A percentile compares a stretch with the other conserved stretches of the same genome.
Evolutionary conservation across 2,888 invertebrate genomes (phyloP).

Genomic region (Dastarcus helophoroides): DNA sequence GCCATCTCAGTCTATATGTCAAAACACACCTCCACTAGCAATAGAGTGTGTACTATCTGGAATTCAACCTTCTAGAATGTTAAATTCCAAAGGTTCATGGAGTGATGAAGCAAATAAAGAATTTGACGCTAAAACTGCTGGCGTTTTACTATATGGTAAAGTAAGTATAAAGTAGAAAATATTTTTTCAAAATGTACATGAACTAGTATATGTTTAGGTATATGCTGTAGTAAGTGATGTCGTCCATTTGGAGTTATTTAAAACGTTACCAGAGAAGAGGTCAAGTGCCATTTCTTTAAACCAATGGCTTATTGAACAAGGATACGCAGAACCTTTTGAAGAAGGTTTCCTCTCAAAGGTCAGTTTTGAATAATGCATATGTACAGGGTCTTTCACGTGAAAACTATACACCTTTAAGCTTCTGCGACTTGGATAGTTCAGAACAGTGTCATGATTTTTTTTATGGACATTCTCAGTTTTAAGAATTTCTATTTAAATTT

Average conservation of each 20-base stretch:
- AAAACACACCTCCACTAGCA: slow-evolving; percentile 49
- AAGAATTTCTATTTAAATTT: too few species aligned
- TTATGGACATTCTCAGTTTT: too few species aligned
- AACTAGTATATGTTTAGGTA: slow-evolving; percentile 29
- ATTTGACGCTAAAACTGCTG: slow-evolving; percentile 33
- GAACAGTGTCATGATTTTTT: too few species aligned
- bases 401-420: too few species aligned
- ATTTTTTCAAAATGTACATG: background rate
- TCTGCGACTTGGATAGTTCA: too few species aligned
- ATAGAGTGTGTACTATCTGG: slow-evolving; percentile 61
- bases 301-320: slow-evolving; percentile 47
- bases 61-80: slow-evolving; percentile 54
- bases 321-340: slow-evolving; percentile 54
- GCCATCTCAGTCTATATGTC: slow-evolving; percentile 19
- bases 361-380: too few species aligned
- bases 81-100: slow-evolving; percentile 52
- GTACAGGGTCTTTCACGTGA: too few species aligned
- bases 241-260: slow-evolving; percentile 53
- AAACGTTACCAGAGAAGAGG: slow-evolving; percentile 10
- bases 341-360: slow-evolving; percentile 72
- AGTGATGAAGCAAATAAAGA: slow-evolving; percentile 39
- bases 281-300: slow-evolving; percentile 37
- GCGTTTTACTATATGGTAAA: slow-evolving; percentile 36
- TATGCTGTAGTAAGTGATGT: slow-evolving; percentile 73
- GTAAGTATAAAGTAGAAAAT: slow-evolving; percentile 25